These are phyloP conservation scores for Trilocha varians DNA, from an alignment of 2,888 invertebrate species.

Conservation along the genomic window DNA sequence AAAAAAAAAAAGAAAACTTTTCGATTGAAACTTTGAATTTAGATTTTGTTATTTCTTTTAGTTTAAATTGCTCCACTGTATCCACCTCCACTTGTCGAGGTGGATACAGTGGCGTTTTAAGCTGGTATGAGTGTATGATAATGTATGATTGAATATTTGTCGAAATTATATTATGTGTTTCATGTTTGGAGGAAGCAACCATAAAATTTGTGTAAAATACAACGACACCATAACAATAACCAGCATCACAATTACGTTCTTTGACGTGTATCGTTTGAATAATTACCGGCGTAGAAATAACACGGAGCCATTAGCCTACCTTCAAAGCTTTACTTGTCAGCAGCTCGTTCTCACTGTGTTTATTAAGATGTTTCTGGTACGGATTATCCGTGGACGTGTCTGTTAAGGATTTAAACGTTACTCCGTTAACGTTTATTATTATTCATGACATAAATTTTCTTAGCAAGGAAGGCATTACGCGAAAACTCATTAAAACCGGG, in stretches of 20 bases:
- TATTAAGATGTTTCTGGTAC: slow-evolving; percentile 53
- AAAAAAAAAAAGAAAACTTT: no score
- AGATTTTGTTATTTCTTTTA: no score
- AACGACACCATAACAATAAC: no score
- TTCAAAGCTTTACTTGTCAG: slow-evolving; percentile 33
- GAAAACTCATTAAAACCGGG: slow-evolving; percentile 71
- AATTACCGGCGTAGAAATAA: neutral
- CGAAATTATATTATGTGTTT: no score
- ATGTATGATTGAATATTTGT: no score
- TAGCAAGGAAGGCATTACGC: slow-evolving; percentile 64
- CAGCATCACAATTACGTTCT: neutral
- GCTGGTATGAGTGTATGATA: no score
- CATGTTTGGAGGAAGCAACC: no score
- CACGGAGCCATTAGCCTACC: slow-evolving; percentile 6
- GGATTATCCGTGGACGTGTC: slow-evolving; percentile 60
- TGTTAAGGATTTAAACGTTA: slow-evolving; percentile 61
- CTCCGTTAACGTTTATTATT: slow-evolving; percentile 62
- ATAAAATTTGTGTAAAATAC: no score
- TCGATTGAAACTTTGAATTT: no score
- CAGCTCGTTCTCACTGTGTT: slow-evolving; percentile 51
- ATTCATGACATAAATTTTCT: slow-evolving; percentile 71
- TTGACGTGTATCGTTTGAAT: neutral
- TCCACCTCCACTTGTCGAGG: no score
- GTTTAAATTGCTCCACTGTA: no score
- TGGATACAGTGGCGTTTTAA: no score